Percentiles rank a stretch among this genome's conserved stretches.
Conservation (phyloP, 2,888 invertebrate species). For the Amphipyra berbera region DNA sequence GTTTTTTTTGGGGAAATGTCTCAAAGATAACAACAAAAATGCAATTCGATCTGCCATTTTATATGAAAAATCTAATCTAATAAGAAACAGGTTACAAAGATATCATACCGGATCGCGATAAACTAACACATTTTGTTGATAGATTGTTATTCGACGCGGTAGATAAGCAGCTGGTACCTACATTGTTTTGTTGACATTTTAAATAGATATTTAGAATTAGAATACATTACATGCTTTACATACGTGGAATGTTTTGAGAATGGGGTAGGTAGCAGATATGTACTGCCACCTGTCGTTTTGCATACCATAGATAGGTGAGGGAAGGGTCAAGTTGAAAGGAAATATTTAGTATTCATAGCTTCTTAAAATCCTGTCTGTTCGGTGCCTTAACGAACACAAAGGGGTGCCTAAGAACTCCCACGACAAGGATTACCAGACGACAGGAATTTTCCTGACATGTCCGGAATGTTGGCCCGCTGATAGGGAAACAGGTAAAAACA, state of each 20-base stretch:
- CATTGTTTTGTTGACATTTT: constrained; percentile 49
- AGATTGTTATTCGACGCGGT: constrained; percentile 35
- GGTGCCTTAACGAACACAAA: too few species aligned
- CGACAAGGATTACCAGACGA: too few species aligned
- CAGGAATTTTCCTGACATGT: too few species aligned
- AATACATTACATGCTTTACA: constrained; percentile 35
- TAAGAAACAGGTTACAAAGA: constrained; percentile 8
- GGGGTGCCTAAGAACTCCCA: too few species aligned
- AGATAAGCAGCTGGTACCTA: constrained; percentile 28
- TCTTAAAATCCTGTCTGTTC: too few species aligned
- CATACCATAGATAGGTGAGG: not conserved
- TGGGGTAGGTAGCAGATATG: not conserved
- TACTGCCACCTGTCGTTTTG: constrained; percentile 31
- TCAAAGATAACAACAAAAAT: too few species aligned
- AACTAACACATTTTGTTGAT: constrained; percentile 27
- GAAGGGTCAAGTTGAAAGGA: not conserved
- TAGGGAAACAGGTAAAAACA: too few species aligned
- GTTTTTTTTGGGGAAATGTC: too few species aligned
- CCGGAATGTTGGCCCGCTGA: too few species aligned
- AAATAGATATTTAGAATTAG: constrained; percentile 30
- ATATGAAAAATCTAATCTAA: not conserved
- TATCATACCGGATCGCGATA: constrained; percentile 22
- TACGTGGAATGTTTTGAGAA: constrained; percentile 39
- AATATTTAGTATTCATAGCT: constrained; percentile 1
- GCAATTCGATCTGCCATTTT: not conserved